Conservation (phyloP, 2,888 invertebrate genomes). For the Pegoplata infirma region DNA sequence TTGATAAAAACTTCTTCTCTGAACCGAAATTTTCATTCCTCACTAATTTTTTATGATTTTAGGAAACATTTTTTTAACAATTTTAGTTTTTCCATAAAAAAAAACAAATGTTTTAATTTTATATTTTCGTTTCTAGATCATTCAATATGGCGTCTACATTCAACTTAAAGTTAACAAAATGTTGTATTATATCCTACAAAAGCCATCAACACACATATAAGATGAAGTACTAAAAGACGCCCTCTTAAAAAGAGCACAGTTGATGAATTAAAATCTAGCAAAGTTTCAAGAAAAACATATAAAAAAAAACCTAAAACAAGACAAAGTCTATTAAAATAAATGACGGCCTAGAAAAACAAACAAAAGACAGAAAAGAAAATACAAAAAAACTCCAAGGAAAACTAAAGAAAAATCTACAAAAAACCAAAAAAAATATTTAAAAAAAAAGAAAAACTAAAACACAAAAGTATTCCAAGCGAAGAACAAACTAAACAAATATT, state of each 20-base stretch:
- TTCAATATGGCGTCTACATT: slow-evolving; percentile 23
- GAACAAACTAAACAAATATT: background rate
- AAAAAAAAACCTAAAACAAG: slow-evolving; percentile 10
- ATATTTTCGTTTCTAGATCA: slow-evolving; percentile 30
- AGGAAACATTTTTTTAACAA: too few species aligned
- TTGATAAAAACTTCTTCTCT: too few species aligned
- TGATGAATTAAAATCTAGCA: slow-evolving; percentile 23
- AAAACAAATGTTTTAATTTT: background rate
- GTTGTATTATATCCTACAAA: background rate
- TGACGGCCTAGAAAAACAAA: slow-evolving; percentile 28
- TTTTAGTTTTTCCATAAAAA: too few species aligned
- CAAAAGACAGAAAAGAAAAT: slow-evolving; percentile 4
- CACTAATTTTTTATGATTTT: too few species aligned
- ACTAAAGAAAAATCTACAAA: background rate
- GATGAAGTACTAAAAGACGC: slow-evolving; percentile 14
- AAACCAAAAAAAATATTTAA: background rate
- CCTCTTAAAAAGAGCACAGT: slow-evolving; percentile 17
- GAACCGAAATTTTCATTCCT: too few species aligned
- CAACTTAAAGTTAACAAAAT: slow-evolving; percentile 11
- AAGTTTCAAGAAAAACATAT: background rate
- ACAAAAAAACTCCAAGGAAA: slow-evolving; percentile 17
- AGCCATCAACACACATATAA: background rate
- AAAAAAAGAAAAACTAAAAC: background rate
- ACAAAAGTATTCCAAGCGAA: background rate
- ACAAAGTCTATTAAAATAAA: slow-evolving; percentile 42